A percentile compares a stretch with the other conserved stretches of the same genome.
Conservation (phyloP, 2,888 invertebrate genomes). For the Camponotus fellah region DNA sequence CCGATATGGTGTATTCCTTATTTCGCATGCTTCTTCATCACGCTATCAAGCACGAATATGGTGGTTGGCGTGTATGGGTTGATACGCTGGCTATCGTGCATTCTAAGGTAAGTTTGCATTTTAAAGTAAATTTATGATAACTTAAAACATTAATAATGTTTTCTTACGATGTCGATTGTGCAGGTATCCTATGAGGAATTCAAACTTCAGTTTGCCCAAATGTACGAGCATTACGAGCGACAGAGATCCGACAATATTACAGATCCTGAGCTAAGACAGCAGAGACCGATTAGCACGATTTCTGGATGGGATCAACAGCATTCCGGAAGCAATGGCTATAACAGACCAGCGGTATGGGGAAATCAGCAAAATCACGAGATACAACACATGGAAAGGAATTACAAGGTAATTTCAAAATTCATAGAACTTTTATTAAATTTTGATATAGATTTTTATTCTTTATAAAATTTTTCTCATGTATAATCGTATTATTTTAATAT, state of each 20-base stretch:
- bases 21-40: conserved; percentile 99
- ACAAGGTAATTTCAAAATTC: conserved; percentile 76
- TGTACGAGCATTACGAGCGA: conserved; percentile 98
- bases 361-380: conserved; percentile 82
- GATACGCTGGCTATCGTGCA: conserved; percentile 99
- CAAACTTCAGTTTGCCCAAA: conserved; percentile 98
- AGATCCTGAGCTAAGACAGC: conserved; percentile 96
- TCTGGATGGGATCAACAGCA: conserved; percentile 96
- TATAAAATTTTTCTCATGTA: neutral
- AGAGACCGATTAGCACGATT: conserved; percentile 97
- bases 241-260: conserved; percentile 98
- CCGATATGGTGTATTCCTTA: conserved; percentile 98
- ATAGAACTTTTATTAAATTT: neutral
- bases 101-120: conserved; percentile 92
- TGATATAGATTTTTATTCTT: neutral
- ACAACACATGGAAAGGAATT: conserved; percentile 81
- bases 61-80: conserved; percentile 99
- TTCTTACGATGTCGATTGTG: conserved; percentile 45
- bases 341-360: conserved; percentile 80
- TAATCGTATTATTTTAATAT: neutral
- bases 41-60: conserved; percentile 99
- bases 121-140: too few species aligned
- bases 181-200: conserved; percentile 99
- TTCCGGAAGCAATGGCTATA: conserved; percentile 84
- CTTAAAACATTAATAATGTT: conserved; percentile 58